Evolutionary conservation across 2,888 invertebrate genomes (phyloP).

Genomic region (Malthinus flaveolus): DNA sequence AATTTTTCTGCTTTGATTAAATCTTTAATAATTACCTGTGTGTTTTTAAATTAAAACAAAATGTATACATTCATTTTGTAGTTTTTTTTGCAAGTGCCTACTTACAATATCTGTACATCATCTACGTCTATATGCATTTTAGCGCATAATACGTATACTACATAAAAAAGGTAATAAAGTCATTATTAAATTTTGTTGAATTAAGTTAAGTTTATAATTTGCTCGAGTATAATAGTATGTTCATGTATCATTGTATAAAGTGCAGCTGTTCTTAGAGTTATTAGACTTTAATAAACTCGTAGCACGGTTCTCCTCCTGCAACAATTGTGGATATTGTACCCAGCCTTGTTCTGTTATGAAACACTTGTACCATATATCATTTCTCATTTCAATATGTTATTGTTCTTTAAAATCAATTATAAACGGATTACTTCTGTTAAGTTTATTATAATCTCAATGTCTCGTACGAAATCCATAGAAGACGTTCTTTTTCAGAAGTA

Average conservation of each 20-base stretch:
- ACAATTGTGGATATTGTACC: slow-evolving; percentile 43
- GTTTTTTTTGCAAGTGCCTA: too few species aligned
- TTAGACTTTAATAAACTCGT: slow-evolving; percentile 50
- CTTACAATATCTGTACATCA: too few species aligned
- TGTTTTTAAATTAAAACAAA: too few species aligned
- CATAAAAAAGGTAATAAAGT: too few species aligned
- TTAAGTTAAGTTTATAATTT: slow-evolving; percentile 27
- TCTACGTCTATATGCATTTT: neutral
- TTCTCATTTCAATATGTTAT: slow-evolving; percentile 20
- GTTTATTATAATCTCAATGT: too few species aligned
- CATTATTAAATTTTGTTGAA: too few species aligned
- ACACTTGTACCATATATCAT: slow-evolving; percentile 43
- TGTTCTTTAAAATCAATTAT: slow-evolving; percentile 20
- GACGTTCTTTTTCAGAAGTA: too few species aligned
- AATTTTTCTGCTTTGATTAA: too few species aligned
- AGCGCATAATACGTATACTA: too few species aligned
- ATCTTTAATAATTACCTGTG: too few species aligned
- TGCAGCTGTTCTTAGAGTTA: slow-evolving; percentile 51
- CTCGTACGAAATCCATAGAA: too few species aligned
- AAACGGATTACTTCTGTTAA: neutral
- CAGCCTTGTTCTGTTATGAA: slow-evolving; percentile 34
- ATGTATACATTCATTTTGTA: too few species aligned
- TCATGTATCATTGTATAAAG: slow-evolving; percentile 47
- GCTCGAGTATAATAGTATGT: slow-evolving; percentile 17
- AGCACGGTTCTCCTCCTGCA: slow-evolving; percentile 34